Evolutionary conservation across 2,888 invertebrate species (phyloP), one percentile per base, ranked within the genome.

Genomic region (Spatulosminthurus flaviceps): DNA sequence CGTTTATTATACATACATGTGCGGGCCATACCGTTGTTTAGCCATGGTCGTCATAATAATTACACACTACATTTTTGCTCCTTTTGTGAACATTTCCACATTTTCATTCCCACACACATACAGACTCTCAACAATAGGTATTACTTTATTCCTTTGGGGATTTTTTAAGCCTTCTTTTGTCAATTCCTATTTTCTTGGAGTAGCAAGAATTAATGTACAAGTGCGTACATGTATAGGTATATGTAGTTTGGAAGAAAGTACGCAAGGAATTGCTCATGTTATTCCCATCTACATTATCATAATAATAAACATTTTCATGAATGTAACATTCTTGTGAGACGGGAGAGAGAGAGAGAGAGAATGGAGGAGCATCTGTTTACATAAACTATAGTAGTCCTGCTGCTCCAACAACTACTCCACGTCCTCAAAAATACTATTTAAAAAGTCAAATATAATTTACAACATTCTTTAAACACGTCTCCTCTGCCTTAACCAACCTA

Each of bases 391-490:
- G 51, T 19, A 34, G 5, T 51, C 19, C 19, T 51, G 19, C 19
- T 51, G 51, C 51, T 51, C 1, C 51, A 51, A 51, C 51, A 51
- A n/a, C n/a, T n/a, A n/a, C 51, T 51, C 51, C n/a, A 51, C 51
- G 51, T 51, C 51, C 51, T 51, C 19, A 51, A 34, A 51, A 51
- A 51, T 51, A 51, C 42, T 71, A 71, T 71, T 71, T 71, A 51
- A 51, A 74, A 75, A 75, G 75, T 75, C 75, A 66, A 28, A 28
- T 24, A 61, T 34, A 75, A 75, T 75, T 75, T 75, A 75, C 75
- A 66, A 75, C 75, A 29, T 64, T 72, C 64, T 75, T n/a, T 29
- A 51, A 19, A 51, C 51, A 51, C 16, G 51, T 51, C 51, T 51
- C 7, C 51, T 51, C 9, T 51, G n/a, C n/a, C n/a, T 19, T 51